A percentile compares a stretch with the other conserved stretches of the same genome.
Evolutionary conservation across 1,140 invertebrate species (phyloP).

Genomic region (Tetraneura akinire): DNA sequence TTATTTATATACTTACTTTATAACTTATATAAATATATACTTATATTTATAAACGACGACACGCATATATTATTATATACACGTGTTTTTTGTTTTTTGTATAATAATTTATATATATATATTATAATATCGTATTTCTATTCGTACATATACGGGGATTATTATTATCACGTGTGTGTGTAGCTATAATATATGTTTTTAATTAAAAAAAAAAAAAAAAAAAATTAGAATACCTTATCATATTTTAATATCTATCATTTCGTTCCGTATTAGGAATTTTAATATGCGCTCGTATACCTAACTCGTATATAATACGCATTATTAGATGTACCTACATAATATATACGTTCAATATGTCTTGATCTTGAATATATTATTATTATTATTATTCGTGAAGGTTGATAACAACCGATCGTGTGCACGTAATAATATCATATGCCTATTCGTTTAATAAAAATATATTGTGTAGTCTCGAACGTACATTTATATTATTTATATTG

Average conservation of each 20-base stretch:
- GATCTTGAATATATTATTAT: neutral
- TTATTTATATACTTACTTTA: too few relatives aligned
- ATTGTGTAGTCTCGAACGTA: too few relatives aligned
- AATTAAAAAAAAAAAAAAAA: neutral
- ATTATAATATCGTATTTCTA: neutral
- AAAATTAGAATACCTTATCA: neutral
- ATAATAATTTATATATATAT: neutral
- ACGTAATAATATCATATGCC: neutral
- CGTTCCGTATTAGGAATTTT: neutral
- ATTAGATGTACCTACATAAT: too few relatives aligned
- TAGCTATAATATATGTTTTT: constrained; percentile 21
- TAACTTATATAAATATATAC: too few relatives aligned
- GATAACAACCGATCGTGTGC: neutral
- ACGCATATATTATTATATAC: neutral
- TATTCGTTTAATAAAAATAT: neutral
- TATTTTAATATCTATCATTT: neutral
- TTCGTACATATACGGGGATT: neutral
- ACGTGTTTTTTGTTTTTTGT: neutral
- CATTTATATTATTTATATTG: too few relatives aligned
- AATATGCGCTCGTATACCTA: neutral
- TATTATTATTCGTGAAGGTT: neutral
- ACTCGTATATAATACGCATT: too few relatives aligned
- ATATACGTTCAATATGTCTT: neutral
- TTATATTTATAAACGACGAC: too few relatives aligned
- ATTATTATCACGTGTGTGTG: neutral